A percentile compares a stretch with the other conserved stretches of the same genome.
Conservation (phyloP, 2,797 vertebrate genomes). For the Propithecus perrieri region DNA sequence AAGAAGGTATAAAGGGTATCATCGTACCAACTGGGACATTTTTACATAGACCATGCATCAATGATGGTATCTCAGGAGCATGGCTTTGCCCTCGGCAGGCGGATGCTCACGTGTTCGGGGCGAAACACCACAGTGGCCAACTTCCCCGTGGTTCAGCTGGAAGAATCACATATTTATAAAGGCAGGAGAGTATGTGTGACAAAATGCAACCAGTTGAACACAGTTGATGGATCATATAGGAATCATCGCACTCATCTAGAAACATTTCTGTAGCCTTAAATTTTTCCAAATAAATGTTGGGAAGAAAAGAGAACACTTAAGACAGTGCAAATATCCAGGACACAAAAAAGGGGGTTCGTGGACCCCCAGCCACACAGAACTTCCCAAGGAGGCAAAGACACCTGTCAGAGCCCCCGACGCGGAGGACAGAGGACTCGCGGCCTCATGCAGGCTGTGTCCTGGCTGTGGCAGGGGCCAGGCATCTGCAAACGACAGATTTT, state of each 20-base stretch:
- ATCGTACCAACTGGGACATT: too few species aligned
- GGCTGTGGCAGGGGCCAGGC: neutral
- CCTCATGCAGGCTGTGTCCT: neutral
- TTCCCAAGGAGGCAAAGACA: neutral
- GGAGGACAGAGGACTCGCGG: too few species aligned
- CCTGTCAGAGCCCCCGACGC: too few species aligned
- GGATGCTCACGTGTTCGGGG: neutral
- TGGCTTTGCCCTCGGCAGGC: neutral
- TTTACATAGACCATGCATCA: neutral
- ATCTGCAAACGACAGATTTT: neutral
- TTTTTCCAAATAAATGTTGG: neutral
- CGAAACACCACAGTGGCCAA: neutral
- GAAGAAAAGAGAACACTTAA: neutral
- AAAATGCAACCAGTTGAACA: neutral
- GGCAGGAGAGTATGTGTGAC: neutral
- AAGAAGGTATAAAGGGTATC: neutral
- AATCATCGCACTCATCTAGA: neutral
- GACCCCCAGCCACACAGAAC: neutral
- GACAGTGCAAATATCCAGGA: neutral
- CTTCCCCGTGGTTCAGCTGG: neutral
- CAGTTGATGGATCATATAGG: neutral
- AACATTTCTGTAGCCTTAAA: neutral
- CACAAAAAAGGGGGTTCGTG: neutral
- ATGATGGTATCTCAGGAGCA: neutral
- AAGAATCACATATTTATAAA: neutral